phyloP scores from a whole-genome alignment of 2,888 invertebrate species.

The Cynaeus angustus region DNA sequence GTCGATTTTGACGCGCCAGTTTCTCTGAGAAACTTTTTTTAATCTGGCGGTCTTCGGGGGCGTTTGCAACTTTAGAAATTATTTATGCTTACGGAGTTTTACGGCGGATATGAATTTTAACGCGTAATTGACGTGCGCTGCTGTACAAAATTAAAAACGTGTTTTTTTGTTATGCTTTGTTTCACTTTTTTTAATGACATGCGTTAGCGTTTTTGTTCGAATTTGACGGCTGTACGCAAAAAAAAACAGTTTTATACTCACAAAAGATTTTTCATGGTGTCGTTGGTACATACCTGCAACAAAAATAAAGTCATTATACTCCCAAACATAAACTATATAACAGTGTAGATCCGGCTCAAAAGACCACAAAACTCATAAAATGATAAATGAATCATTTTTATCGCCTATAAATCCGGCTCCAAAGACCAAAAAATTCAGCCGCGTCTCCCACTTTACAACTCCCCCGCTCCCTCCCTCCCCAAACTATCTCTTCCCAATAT shows the following conservation, averaged over 20 bases:
- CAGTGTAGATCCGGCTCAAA: neutral
- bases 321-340: neutral
- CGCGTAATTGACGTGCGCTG: slow-evolving; percentile 5
- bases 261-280: neutral
- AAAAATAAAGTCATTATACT: neutral
- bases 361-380: neutral
- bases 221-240: neutral
- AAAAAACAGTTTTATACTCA: too few species aligned
- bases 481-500: slow-evolving; percentile 40
- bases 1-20: too few species aligned
- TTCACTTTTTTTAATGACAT: slow-evolving; percentile 5
- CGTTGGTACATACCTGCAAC: neutral
- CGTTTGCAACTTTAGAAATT: slow-evolving; percentile 5
- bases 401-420: neutral
- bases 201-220: neutral
- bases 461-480: neutral
- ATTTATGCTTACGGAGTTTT: too few species aligned
- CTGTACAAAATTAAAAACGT: slow-evolving; percentile 3
- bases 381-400: too few species aligned
- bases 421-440: neutral
- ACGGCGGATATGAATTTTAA: slow-evolving; percentile 13
- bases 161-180: neutral
- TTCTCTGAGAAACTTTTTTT: neutral
- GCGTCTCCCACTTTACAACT: neutral
- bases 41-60: slow-evolving; percentile 11